Conservation (phyloP, 2,888 invertebrate species). For the Agonopterix alstromeriana region DNA sequence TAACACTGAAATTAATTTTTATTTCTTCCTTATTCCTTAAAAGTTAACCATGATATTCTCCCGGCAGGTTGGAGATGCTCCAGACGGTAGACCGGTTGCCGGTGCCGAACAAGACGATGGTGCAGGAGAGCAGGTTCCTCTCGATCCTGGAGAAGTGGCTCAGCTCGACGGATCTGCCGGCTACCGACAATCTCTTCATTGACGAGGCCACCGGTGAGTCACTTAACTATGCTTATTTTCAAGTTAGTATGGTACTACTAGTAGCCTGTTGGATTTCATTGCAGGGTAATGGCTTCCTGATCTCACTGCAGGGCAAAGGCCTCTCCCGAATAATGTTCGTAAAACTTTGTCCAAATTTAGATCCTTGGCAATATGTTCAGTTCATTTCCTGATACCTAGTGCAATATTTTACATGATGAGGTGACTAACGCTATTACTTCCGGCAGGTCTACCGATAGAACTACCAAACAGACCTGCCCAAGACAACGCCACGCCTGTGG, state of each 20-base stretch:
- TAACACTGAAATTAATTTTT: no score
- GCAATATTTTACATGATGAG: no score
- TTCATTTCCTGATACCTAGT: no score
- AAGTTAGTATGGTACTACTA: background rate
- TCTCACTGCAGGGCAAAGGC: no score
- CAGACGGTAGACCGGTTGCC: conserved; percentile 90
- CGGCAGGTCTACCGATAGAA: conserved; percentile 54
- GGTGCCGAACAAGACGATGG: conserved; percentile 94
- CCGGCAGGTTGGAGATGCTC: conserved; percentile 81
- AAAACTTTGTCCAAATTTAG: no score
- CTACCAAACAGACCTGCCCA: conserved; percentile 33
- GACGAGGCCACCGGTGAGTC: conserved; percentile 60
- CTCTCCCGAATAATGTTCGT: no score
- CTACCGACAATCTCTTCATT: conserved; percentile 38
- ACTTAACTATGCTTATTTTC: background rate
- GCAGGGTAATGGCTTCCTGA: no score
- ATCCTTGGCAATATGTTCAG: no score
- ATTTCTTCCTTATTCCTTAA: no score
- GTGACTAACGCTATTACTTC: no score
- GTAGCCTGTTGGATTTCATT: background rate
- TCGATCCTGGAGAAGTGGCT: conserved; percentile 92
- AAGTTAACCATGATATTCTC: no score
- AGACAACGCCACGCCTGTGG: conserved; percentile 29
- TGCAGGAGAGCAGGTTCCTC: conserved; percentile 94
- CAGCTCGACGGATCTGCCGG: conserved; percentile 45